Evolutionary conservation across 2,797 vertebrate species (phyloP).

Genomic region (Neosilurus mollespiculum): DNA sequence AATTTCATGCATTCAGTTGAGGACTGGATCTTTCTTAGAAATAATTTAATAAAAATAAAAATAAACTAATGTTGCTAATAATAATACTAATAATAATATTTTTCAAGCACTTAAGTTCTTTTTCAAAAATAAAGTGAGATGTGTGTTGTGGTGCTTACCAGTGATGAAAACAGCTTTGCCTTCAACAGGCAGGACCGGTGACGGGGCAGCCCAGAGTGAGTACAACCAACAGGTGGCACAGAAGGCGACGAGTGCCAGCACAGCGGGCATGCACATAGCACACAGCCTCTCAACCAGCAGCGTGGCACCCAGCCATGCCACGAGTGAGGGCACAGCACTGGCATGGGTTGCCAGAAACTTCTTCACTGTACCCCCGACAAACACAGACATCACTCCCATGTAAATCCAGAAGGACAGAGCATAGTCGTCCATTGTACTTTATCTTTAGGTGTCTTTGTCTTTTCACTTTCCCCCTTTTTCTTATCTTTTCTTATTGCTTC

Average conservation of each 20-base stretch:
- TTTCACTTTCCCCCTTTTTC: conserved; percentile 26
- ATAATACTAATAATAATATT: not conserved
- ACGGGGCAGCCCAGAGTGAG: conserved; percentile 44
- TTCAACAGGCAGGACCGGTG: conserved; percentile 53
- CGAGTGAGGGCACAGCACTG: conserved; percentile 63
- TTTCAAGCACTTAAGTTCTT: no score
- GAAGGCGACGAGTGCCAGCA: conserved; percentile 61
- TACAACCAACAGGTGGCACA: conserved; percentile 63
- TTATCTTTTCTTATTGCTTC: not conserved
- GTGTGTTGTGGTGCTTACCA: conserved; percentile 63
- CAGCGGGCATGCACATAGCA: conserved; percentile 65
- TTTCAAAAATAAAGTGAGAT: not conserved
- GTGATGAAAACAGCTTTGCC: conserved; percentile 75
- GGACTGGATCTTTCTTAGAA: not conserved
- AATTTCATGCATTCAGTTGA: not conserved
- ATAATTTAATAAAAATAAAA: not conserved
- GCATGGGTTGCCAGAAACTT: conserved; percentile 68
- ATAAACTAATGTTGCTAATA: not conserved
- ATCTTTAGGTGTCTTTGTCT: conserved; percentile 24
- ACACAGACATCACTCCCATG: conserved; percentile 64
- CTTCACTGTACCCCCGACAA: conserved; percentile 69
- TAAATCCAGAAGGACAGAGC: conserved; percentile 74
- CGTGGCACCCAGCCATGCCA: conserved; percentile 72
- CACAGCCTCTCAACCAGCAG: conserved; percentile 71
- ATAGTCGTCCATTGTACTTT: conserved; percentile 71